Percentiles rank a stretch among this genome's conserved stretches.
Evolutionary conservation across 2,797 vertebrate species (phyloP).

Genomic region (Sebastes iracundus): DNA sequence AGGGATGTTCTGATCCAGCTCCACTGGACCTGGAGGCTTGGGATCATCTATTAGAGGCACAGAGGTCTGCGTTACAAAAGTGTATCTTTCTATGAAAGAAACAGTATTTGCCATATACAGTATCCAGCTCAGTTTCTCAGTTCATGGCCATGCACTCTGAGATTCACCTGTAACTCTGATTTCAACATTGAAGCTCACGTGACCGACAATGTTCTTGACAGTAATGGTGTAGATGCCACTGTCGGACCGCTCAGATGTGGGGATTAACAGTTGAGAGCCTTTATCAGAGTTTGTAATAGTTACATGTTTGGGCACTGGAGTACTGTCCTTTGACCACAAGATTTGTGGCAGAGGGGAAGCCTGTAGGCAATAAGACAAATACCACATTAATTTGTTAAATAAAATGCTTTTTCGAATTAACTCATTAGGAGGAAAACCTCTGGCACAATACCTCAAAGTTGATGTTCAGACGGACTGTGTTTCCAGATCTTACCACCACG

Average conservation of each 20-base stretch:
- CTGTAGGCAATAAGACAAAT: slow-evolving; percentile 67
- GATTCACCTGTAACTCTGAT: slow-evolving; percentile 89
- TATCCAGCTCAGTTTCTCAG: neutral
- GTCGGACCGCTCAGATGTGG: slow-evolving; percentile 83
- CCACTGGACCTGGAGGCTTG: slow-evolving; percentile 85
- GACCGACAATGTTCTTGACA: slow-evolving; percentile 81
- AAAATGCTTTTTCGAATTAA: neutral
- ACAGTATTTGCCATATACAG: neutral
- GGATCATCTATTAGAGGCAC: slow-evolving; percentile 82
- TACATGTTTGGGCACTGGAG: slow-evolving; percentile 78
- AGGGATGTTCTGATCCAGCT: slow-evolving; percentile 85
- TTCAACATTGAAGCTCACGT: slow-evolving; percentile 83
- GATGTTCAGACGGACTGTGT: slow-evolving; percentile 83
- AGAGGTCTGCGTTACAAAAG: neutral
- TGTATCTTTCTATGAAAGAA: neutral
- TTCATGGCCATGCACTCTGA: neutral
- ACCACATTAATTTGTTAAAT: neutral
- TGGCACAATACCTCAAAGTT: slow-evolving; percentile 85
- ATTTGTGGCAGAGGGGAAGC: slow-evolving; percentile 86
- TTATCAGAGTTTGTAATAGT: slow-evolving; percentile 80
- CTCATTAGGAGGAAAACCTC: neutral
- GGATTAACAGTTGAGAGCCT: slow-evolving; percentile 86
- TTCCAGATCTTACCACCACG: slow-evolving; percentile 84
- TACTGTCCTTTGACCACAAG: slow-evolving; percentile 88
- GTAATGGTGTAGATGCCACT: slow-evolving; percentile 85